Base-by-base conservation (phyloP, 2,888 invertebrate species). In the Podabrus alpinus region DNA sequence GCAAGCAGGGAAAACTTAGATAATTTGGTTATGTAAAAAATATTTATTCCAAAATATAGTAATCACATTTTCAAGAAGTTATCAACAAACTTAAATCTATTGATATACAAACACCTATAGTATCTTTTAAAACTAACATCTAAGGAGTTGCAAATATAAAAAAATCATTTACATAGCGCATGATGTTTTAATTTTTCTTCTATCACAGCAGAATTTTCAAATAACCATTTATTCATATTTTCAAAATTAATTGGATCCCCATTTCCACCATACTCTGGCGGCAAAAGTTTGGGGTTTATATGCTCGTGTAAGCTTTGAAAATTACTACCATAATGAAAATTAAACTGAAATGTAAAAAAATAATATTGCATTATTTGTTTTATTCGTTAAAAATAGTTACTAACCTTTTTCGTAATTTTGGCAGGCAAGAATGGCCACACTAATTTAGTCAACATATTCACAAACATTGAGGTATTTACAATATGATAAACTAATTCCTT, bases 191-290 rank as follows among this genome's bases (percentile, higher is more conserved):
- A 81, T 69, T 79, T 83, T 15, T 83, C 74, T 10, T 71, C 74
- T 66, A 85, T 81, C 68, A 79, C 72, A 17, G 79, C 79, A 64
- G 81, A 79, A 74, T 81, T 79, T 1, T 80, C 79, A 21, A 81
- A 77, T n/a, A 86, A 72, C 17, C 78, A 62, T 17, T 78, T 70
- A 25, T 81, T 81, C 45, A 80, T 74, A 60, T 81, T 71, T 3
- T 80, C 73, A 61, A 80, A 82, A 61, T 79, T 69, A n/a, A 80
- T 67, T 68, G 82, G 80, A 45, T 82, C 13, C 2, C 78, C 73
- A 1, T 84, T 85, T 0, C 94, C 93, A 0, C 93, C 93, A 81
- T 93, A 94, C 77, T 86, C 88, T 79, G 86, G 85, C 7, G 91
- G 90, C 75, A 91, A 83, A 77, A 85, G 85, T 59, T 87, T 85